Evolutionary conservation across 1,140 invertebrate genomes (phyloP).

Genomic region (Eupristina koningsbergeri): DNA sequence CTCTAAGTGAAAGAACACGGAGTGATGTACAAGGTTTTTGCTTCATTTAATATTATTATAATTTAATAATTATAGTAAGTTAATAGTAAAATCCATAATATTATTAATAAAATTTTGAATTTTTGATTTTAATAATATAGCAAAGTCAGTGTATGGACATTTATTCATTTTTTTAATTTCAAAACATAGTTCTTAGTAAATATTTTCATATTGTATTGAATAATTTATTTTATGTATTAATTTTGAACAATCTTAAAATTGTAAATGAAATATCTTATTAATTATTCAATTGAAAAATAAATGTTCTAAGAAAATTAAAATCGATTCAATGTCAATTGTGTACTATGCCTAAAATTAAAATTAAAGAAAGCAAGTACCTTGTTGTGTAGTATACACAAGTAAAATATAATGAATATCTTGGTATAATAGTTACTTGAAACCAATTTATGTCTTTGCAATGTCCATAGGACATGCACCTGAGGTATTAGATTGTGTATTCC

Average conservation of each 20-base stretch:
- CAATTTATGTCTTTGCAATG: slow-evolving; percentile 70
- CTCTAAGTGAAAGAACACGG: slow-evolving; percentile 45
- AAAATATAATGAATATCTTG: slow-evolving; percentile 58
- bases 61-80: too few species aligned
- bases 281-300: neutral
- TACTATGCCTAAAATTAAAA: neutral
- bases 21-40: slow-evolving; percentile 50
- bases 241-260: neutral
- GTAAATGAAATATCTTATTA: neutral
- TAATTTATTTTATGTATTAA: neutral
- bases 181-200: too few species aligned
- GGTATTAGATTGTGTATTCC: slow-evolving; percentile 56
- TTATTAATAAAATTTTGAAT: neutral
- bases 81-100: neutral
- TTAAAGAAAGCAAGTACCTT: slow-evolving; percentile 57
- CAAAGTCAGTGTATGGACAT: too few species aligned
- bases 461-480: slow-evolving; percentile 69
- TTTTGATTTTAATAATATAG: too few species aligned
- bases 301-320: neutral
- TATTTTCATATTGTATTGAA: neutral
- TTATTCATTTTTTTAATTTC: too few species aligned
- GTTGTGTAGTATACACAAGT: slow-evolving; percentile 50
- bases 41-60: slow-evolving; percentile 38
- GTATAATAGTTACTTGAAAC: slow-evolving; percentile 50
- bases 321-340: neutral